Evolutionary conservation across 2,113 vertebrate species (phyloP), one percentile per base, ranked within the genome.

Genomic region (Phrynosoma blainvillii): DNA sequence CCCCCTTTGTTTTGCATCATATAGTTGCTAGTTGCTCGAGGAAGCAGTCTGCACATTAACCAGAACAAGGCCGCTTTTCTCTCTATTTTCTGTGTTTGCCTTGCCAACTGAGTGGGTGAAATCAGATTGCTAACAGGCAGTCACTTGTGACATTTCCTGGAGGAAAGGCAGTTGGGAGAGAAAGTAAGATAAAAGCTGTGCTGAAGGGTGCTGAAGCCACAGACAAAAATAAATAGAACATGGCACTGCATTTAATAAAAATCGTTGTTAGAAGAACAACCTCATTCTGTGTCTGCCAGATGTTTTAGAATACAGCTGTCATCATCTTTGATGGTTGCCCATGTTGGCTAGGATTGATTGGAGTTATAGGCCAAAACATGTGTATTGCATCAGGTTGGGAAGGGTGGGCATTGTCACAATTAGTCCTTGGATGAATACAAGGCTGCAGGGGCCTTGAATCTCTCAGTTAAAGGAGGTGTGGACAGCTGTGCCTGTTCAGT

Each of bases 111-210:
- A 40, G 27, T 23, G 87, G 75, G 52, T 75, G 77, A 81, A 80
- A 66, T 59, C 40, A 18, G 11, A 36, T 36, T 84, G 68, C 66
- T 79, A 47, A 32, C n/a, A 36, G 70, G 84, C n/a, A 81, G 25
- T 36, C 20, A 47, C 36, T 52, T 79, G 32, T 32, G 75, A 88
- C 87, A 79, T 30, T 82, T 84, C 87, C 70, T 77, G 40, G 40
- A 77, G 74, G 56, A 52, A 78, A 78, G 54, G 73, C 36, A 30
- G 66, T 54, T 54, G 25, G 5, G 56, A 30, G 56, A 14, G 20
- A 36, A 23, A 12, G 70, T 25, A 27, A 6, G n/a, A 32, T 8
- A 54, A 52, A 52, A 68, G 30, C 42, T 56, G 18, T 1, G 42
- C n/a, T 42, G 20, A 77, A 77, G 8, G 73, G 25, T 81, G 47